Conservation (phyloP, 1,140 invertebrate species). For the Schlechtendalia chinensis region DNA sequence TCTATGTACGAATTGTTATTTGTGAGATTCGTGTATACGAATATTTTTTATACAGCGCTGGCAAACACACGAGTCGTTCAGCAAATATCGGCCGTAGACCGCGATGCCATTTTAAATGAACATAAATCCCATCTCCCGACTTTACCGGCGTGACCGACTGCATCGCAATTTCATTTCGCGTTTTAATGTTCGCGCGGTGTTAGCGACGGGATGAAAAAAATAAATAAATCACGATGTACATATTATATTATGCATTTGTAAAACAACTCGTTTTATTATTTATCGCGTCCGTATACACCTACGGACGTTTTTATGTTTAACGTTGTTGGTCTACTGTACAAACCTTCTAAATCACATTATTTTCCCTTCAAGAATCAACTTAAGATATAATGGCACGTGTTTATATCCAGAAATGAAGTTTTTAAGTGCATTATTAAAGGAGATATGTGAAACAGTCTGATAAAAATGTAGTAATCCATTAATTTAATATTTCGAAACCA, state of each 20-base stretch:
- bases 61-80: no score
- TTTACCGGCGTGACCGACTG: constrained; percentile 5
- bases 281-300: not conserved
- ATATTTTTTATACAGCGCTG: no score
- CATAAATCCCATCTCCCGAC: not conserved
- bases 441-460: not conserved
- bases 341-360: no score
- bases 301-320: not conserved
- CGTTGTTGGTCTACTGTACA: no score
- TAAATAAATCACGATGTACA: not conserved
- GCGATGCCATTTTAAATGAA: not conserved
- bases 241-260: not conserved
- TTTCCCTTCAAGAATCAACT: no score
- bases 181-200: not conserved
- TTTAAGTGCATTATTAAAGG: no score
- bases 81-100: not conserved
- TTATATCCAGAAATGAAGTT: no score
- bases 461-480: not conserved
- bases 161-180: constrained; percentile 2
- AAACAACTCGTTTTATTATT: constrained; percentile 17
- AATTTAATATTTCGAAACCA: no score
- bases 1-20: no score
- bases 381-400: no score
- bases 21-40: no score
- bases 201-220: not conserved